A percentile compares a stretch with the other conserved stretches of the same genome.
phyloP scores from a whole-genome alignment of 2,113 vertebrate genomes.

The Mandrillus leucophaeus region DNA sequence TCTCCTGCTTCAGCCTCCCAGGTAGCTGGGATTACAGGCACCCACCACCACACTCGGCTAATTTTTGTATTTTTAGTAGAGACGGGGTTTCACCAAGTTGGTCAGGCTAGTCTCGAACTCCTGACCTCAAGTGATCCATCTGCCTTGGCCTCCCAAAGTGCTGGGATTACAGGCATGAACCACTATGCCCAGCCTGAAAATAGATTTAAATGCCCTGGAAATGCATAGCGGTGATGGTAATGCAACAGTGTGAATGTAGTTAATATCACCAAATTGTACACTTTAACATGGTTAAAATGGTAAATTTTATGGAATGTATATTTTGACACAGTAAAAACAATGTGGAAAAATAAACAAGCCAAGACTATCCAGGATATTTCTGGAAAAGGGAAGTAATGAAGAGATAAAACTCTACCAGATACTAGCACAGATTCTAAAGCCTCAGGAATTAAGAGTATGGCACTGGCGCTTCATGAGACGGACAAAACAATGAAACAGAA shows the following conservation, averaged over 20 bases:
- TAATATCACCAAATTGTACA: neutral
- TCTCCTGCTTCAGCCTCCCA: too few species aligned
- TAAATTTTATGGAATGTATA: neutral
- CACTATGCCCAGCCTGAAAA: neutral
- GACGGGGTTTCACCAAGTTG: too few species aligned
- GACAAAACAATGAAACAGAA: neutral
- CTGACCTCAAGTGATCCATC: too few species aligned
- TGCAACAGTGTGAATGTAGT: neutral
- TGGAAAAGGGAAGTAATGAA: neutral
- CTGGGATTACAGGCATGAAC: too few species aligned
- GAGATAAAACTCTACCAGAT: neutral
- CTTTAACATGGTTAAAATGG: neutral
- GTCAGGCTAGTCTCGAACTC: too few species aligned
- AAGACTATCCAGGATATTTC: neutral
- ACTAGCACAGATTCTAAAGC: neutral
- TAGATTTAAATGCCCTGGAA: neutral
- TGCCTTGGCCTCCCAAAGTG: too few species aligned
- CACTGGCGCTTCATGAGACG: neutral
- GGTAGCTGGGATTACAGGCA: too few species aligned
- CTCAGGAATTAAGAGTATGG: neutral
- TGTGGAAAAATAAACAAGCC: neutral
- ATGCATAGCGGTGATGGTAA: neutral
- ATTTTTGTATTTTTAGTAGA: too few species aligned
- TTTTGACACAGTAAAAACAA: neutral
- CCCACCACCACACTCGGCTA: too few species aligned